Conservation (phyloP, 2,113 vertebrate species). For the Holacanthus passer region DNA sequence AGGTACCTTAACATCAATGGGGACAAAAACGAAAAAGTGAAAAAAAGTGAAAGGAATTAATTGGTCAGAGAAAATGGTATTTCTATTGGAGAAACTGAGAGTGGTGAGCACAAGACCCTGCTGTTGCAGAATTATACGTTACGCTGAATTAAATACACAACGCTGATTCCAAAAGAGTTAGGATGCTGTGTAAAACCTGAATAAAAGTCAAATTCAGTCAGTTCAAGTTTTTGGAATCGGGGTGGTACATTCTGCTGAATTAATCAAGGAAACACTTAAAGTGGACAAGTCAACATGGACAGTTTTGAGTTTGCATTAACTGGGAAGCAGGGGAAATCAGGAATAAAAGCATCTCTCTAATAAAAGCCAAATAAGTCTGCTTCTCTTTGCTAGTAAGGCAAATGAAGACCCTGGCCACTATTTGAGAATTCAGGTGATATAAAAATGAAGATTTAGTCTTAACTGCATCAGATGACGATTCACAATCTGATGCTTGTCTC, state of each 20-base stretch:
- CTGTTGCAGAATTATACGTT: too few relatives aligned
- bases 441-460: background rate
- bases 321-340: background rate
- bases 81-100: background rate
- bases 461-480: background rate
- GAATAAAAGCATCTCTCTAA: background rate
- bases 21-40: background rate
- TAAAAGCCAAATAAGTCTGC: background rate
- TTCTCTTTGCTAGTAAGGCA: background rate
- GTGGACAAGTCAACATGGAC: too few relatives aligned
- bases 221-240: too few relatives aligned
- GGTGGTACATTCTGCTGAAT: too few relatives aligned
- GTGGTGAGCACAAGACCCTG: background rate
- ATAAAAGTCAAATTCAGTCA: too few relatives aligned
- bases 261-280: too few relatives aligned
- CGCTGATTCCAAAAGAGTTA: too few relatives aligned
- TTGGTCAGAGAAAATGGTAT: background rate
- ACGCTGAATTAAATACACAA: too few relatives aligned
- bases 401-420: background rate
- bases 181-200: too few relatives aligned
- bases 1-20: background rate
- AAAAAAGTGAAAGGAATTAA: background rate
- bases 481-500: background rate
- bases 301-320: background rate
- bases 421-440: background rate